These are phyloP conservation scores for Xenopus laevis DNA, from an alignment of 2,113 vertebrate genomes.

Conservation along the genomic window DNA sequence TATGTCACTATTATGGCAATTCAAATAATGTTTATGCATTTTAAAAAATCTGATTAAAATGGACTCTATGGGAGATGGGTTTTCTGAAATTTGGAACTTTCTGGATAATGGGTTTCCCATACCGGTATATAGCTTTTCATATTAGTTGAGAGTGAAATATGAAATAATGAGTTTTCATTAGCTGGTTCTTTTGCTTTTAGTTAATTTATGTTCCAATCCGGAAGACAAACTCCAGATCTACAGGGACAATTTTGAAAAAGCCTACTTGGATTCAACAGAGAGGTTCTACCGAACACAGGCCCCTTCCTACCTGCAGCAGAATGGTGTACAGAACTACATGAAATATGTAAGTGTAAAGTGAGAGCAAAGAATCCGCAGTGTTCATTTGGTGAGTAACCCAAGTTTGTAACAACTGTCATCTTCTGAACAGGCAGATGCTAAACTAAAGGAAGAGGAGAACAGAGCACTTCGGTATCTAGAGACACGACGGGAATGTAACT, in stretches of 20 bases:
- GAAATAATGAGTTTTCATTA: background rate
- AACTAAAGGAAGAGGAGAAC: slow-evolving; percentile 97
- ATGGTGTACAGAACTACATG: slow-evolving; percentile 99
- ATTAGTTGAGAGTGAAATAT: too few species aligned
- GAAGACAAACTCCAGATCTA: slow-evolving; percentile 99
- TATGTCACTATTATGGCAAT: too few species aligned
- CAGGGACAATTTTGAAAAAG: slow-evolving; percentile 98
- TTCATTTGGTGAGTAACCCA: too few species aligned
- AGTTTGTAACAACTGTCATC: slow-evolving; percentile 56
- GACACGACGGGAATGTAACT: slow-evolving; percentile 96
- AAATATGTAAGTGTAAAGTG: slow-evolving; percentile 89
- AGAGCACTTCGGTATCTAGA: slow-evolving; percentile 94
- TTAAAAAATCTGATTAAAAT: too few species aligned
- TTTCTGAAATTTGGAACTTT: too few species aligned
- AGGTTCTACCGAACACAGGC: slow-evolving; percentile 98
- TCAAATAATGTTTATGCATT: too few species aligned
- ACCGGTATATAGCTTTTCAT: too few species aligned
- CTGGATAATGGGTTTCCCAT: too few species aligned
- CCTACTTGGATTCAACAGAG: slow-evolving; percentile 97
- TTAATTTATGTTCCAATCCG: slow-evolving; percentile 97
- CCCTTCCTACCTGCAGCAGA: slow-evolving; percentile 96
- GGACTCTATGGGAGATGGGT: too few species aligned
- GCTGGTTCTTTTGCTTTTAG: slow-evolving; percentile 65
- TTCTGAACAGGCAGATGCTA: slow-evolving; percentile 90
- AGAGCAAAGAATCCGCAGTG: too few species aligned